phyloP scores from a whole-genome alignment of 2,113 vertebrate genomes.

The Brachyhypopomus occidentalis region DNA sequence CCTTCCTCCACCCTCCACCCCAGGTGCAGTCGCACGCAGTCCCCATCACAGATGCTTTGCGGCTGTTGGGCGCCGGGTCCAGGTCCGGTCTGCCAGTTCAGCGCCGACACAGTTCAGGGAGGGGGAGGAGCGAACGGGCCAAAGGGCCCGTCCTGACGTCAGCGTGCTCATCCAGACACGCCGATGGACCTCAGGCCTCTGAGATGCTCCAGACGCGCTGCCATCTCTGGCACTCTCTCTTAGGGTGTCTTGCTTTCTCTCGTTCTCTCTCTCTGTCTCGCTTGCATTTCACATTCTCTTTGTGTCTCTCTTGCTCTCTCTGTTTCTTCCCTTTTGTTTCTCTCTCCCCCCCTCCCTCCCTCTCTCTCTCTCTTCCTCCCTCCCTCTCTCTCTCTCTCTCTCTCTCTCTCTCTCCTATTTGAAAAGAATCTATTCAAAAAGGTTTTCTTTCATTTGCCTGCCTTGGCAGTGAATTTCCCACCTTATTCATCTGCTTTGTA shows the following conservation, averaged over 20 bases:
- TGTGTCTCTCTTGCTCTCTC: background rate
- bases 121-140: slow-evolving; percentile 21
- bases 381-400: background rate
- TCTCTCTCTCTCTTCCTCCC: slow-evolving; percentile 7
- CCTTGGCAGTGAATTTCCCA: slow-evolving; percentile 48
- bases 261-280: slow-evolving; percentile 4
- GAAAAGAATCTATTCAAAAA: slow-evolving; percentile 41
- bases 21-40: slow-evolving; percentile 1
- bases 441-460: slow-evolving; percentile 42
- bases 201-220: background rate
- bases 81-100: slow-evolving; percentile 35
- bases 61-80: slow-evolving; percentile 9
- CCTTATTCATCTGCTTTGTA: slow-evolving; percentile 49
- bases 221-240: background rate
- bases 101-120: background rate
- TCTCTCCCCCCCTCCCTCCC: slow-evolving; percentile 30
- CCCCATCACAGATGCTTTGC: slow-evolving; percentile 12
- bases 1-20: background rate
- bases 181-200: background rate
- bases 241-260: slow-evolving; percentile 8
- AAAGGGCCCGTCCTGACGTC: slow-evolving; percentile 47
- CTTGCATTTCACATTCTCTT: slow-evolving; percentile 25
- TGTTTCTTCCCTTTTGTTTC: background rate
- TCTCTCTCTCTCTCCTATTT: slow-evolving; percentile 14
- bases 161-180: slow-evolving; percentile 16